Percentiles rank a stretch among this genome's conserved stretches.
Evolutionary conservation across 2,113 vertebrate genomes (phyloP).

Genomic region (Lathamus discolor): DNA sequence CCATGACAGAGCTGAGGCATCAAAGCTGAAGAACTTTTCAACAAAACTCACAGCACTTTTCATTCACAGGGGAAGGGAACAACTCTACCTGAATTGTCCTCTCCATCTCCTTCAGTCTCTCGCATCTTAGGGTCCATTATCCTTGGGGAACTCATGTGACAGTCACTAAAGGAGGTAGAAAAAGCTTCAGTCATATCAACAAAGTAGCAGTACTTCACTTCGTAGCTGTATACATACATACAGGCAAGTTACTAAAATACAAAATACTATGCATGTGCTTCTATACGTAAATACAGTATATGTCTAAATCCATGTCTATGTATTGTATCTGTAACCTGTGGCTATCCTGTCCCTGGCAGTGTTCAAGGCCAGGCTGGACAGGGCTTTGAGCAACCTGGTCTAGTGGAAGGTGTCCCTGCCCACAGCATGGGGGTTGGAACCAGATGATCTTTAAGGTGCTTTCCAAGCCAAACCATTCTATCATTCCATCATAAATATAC

Average conservation of each 20-base stretch:
- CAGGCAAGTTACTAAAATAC: not conserved
- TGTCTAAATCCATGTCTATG: not conserved
- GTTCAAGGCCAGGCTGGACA: not conserved
- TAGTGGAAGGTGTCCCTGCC: not conserved
- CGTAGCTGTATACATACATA: not conserved
- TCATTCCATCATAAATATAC: not conserved
- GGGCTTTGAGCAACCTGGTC: not conserved
- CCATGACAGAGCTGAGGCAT: not conserved
- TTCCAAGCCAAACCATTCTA: not conserved
- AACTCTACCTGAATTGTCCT: conserved; percentile 83
- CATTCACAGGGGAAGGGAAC: not conserved
- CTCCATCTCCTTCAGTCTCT: conserved; percentile 80
- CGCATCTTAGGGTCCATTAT: conserved; percentile 82
- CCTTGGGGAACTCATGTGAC: conserved; percentile 63
- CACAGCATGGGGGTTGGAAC: not conserved
- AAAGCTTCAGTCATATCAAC: not conserved
- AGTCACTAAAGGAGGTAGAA: conserved; percentile 61
- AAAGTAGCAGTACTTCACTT: not conserved
- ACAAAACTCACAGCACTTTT: not conserved
- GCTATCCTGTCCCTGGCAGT: not conserved
- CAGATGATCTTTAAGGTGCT: not conserved
- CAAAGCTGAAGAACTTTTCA: not conserved
- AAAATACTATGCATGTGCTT: not conserved
- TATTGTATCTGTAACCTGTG: not conserved
- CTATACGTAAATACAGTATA: not conserved